phyloP scores from a whole-genome alignment of 1,140 invertebrate genomes.

The Ephestia elutella region DNA sequence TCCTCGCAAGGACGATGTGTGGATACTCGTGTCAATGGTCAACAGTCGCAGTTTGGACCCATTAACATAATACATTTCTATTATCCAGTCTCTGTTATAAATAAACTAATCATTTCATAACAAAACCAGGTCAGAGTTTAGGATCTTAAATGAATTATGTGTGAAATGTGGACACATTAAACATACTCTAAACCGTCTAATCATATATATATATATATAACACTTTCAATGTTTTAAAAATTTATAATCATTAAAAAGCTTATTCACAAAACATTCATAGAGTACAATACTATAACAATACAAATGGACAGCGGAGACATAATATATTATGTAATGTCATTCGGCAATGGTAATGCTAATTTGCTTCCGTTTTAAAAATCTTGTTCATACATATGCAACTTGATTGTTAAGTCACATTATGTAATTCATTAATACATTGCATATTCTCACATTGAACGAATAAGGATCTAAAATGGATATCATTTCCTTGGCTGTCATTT shows the following conservation, averaged over 20 bases:
- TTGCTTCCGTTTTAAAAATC: neutral
- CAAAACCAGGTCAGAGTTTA: too few species aligned
- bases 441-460: neutral
- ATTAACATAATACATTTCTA: conserved; percentile 15
- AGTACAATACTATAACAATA: neutral
- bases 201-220: too few species aligned
- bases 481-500: neutral
- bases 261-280: neutral
- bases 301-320: neutral
- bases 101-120: neutral
- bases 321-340: neutral
- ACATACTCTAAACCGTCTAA: too few species aligned
- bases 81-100: neutral
- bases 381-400: neutral
- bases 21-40: conserved; percentile 31
- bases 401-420: neutral
- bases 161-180: too few species aligned
- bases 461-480: neutral
- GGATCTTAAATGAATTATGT: too few species aligned
- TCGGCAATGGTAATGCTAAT: neutral
- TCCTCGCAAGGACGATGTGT: conserved; percentile 69
- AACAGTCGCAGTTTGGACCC: conserved; percentile 19
- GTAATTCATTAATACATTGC: neutral
- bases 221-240: too few species aligned
- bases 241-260: too few species aligned